A percentile compares a stretch with the other conserved stretches of the same genome.
Conservation (phyloP, 2,113 vertebrate genomes). For the Oceanites oceanicus region DNA sequence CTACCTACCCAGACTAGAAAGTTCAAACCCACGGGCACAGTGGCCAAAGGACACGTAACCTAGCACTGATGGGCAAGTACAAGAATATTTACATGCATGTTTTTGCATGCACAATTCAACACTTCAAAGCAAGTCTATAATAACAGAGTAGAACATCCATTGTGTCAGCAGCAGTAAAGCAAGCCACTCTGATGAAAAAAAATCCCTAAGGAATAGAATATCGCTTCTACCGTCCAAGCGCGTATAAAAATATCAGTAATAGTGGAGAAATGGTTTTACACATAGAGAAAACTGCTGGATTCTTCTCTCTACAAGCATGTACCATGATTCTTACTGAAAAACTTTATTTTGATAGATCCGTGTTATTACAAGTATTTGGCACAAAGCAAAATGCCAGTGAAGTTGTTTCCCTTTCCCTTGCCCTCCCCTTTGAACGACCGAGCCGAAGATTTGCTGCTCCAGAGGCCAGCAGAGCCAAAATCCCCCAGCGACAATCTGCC, state of each 20-base stretch:
- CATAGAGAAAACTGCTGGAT: background rate
- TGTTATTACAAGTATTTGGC: background rate
- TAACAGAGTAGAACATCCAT: background rate
- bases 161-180: background rate
- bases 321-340: background rate
- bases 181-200: background rate
- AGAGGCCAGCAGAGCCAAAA: background rate
- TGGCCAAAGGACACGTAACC: background rate
- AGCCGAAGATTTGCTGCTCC: background rate
- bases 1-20: background rate
- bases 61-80: background rate
- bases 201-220: background rate
- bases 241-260: background rate
- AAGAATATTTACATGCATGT: background rate
- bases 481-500: background rate
- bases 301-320: background rate
- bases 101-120: background rate
- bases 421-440: background rate
- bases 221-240: background rate
- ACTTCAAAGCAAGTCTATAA: background rate
- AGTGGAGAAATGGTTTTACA: background rate
- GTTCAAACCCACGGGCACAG: background rate
- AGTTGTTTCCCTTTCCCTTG: background rate
- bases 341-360: background rate
- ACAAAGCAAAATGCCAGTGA: background rate